These are phyloP conservation scores for Actenoides hombroni DNA, from an alignment of 2,113 vertebrate genomes.

Conservation along the genomic window DNA sequence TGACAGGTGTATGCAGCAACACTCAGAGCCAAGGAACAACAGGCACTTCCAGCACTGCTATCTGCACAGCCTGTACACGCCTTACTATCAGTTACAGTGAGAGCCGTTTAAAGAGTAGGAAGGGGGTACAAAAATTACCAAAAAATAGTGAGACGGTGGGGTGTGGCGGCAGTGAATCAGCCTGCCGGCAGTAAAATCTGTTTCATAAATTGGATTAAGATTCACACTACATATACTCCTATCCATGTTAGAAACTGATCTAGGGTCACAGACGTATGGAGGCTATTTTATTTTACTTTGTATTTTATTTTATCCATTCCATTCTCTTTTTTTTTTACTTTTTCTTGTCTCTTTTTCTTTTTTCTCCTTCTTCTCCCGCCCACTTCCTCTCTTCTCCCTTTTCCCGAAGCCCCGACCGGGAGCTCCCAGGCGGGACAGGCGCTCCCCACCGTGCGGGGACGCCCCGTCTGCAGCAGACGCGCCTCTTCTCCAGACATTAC, in stretches of 20 bases:
- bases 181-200: background rate
- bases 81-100: too few species aligned
- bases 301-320: too few species aligned
- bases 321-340: background rate
- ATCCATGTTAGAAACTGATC: background rate
- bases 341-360: too few species aligned
- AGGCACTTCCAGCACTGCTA: background rate
- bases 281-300: too few species aligned
- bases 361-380: too few species aligned
- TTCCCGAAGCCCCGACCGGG: too few species aligned
- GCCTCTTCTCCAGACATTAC: conserved; percentile 47
- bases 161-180: fast-evolving
- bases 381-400: fast-evolving
- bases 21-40: background rate
- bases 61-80: fast-evolving
- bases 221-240: fast-evolving
- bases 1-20: background rate
- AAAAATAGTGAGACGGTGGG: fast-evolving
- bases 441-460: background rate
- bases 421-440: background rate
- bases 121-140: background rate
- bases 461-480: background rate
- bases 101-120: background rate
- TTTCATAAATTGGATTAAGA: background rate
- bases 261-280: background rate